Conservation (phyloP, 2,888 invertebrate species). For the Malthinus flaveolus region DNA sequence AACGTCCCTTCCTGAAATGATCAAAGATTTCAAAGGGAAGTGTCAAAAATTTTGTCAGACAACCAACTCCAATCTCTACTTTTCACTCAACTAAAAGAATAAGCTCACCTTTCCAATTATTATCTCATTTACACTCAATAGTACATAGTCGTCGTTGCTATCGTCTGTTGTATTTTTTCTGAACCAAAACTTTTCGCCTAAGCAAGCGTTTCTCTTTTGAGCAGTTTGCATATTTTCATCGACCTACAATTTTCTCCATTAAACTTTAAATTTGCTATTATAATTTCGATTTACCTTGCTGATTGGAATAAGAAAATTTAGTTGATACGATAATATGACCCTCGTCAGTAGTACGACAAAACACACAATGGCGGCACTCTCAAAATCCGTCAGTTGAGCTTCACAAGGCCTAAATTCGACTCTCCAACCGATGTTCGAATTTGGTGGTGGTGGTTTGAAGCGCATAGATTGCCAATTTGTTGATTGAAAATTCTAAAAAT, state of each 20-base stretch:
- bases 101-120: constrained; percentile 85
- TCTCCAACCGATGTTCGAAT: constrained; percentile 97
- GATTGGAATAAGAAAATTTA: constrained; percentile 97
- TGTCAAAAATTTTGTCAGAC: background rate
- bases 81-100: no score
- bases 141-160: constrained; percentile 62
- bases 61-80: no score
- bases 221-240: constrained; percentile 98
- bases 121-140: constrained; percentile 92
- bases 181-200: constrained; percentile 90
- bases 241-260: constrained; percentile 54
- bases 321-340: constrained; percentile 93
- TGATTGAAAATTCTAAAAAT: constrained; percentile 89
- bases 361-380: constrained; percentile 98
- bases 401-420: constrained; percentile 99
- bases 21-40: no score
- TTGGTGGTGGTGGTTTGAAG: constrained; percentile 97
- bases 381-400: constrained; percentile 98
- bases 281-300: constrained; percentile 65
- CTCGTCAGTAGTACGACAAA: constrained; percentile 96
- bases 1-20: constrained; percentile 76
- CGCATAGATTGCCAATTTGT: constrained; percentile 99
- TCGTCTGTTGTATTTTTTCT: constrained; percentile 70
- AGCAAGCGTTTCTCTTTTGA: constrained; percentile 87
- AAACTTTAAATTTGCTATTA: no score